Conservation (phyloP, 2,888 invertebrate species). For the Himalopsyche tibetana region DNA sequence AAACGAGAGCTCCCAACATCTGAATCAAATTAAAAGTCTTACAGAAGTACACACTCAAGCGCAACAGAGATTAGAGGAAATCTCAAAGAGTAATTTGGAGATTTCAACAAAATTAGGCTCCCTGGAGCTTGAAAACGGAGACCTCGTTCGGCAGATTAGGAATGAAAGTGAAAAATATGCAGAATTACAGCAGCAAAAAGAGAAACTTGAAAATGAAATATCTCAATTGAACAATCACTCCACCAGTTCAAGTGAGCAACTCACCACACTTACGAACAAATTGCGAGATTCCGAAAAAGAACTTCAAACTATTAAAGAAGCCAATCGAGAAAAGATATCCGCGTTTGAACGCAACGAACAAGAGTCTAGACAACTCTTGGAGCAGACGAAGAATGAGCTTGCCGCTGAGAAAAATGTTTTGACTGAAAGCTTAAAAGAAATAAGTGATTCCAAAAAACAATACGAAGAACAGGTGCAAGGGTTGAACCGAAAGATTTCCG, state of each 20-base stretch:
- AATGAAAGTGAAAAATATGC: slow-evolving; percentile 78
- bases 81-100: slow-evolving; percentile 71
- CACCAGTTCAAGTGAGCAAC: slow-evolving; percentile 79
- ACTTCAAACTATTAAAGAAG: slow-evolving; percentile 75
- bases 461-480: slow-evolving; percentile 72
- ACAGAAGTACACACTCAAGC: slow-evolving; percentile 74
- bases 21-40: slow-evolving; percentile 72
- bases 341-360: slow-evolving; percentile 74
- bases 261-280: slow-evolving; percentile 77
- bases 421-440: slow-evolving; percentile 71
- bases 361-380: slow-evolving; percentile 74
- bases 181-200: slow-evolving; percentile 78
- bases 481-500: slow-evolving; percentile 70
- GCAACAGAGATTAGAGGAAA: slow-evolving; percentile 72
- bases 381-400: slow-evolving; percentile 74
- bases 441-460: slow-evolving; percentile 71
- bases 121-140: slow-evolving; percentile 77
- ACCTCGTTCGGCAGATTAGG: slow-evolving; percentile 77
- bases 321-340: slow-evolving; percentile 72
- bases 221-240: slow-evolving; percentile 78
- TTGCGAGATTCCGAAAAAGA: slow-evolving; percentile 78
- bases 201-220: slow-evolving; percentile 79
- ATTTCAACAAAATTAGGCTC: slow-evolving; percentile 72
- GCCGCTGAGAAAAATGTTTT: slow-evolving; percentile 72
- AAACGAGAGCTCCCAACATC: slow-evolving; percentile 66